Conservation (phyloP, 2,113 vertebrate species). For the Jaculus jaculus region DNA sequence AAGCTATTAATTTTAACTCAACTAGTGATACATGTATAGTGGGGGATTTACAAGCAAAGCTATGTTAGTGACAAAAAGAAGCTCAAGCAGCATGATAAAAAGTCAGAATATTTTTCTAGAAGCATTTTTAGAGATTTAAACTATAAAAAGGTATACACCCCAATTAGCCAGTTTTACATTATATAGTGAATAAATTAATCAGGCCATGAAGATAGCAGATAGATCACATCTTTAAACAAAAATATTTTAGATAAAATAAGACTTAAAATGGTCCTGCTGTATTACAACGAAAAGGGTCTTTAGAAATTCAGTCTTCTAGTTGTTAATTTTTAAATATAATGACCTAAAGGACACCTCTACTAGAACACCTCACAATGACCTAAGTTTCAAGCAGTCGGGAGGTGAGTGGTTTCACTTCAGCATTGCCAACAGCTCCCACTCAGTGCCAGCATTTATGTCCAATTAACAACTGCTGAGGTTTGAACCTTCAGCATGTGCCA, state of each 20-base stretch:
- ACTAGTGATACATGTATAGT: constrained; percentile 31
- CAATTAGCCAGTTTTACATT: constrained; percentile 38
- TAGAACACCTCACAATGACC: neutral
- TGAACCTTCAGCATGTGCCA: neutral
- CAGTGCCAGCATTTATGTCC: neutral
- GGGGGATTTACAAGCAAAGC: neutral
- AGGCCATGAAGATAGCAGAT: neutral
- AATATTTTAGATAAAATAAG: neutral
- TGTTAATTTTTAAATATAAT: constrained; percentile 16
- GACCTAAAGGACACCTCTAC: neutral
- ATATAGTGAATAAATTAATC: neutral
- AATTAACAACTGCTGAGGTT: neutral
- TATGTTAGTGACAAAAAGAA: constrained; percentile 56
- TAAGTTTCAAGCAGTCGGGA: neutral
- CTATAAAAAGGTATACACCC: constrained; percentile 34
- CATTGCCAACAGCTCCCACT: neutral
- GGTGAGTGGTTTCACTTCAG: neutral
- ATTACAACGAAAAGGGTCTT: neutral
- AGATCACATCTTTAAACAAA: neutral
- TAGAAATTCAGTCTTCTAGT: neutral
- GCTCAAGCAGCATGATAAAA: neutral
- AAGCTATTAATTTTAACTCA: constrained; percentile 43
- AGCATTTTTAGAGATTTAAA: constrained; percentile 22
- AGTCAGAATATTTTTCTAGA: neutral
- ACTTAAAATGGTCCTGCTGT: neutral